These are phyloP conservation scores for Entelurus aequoreus DNA, from an alignment of 2,113 vertebrate genomes.

Conservation along the genomic window DNA sequence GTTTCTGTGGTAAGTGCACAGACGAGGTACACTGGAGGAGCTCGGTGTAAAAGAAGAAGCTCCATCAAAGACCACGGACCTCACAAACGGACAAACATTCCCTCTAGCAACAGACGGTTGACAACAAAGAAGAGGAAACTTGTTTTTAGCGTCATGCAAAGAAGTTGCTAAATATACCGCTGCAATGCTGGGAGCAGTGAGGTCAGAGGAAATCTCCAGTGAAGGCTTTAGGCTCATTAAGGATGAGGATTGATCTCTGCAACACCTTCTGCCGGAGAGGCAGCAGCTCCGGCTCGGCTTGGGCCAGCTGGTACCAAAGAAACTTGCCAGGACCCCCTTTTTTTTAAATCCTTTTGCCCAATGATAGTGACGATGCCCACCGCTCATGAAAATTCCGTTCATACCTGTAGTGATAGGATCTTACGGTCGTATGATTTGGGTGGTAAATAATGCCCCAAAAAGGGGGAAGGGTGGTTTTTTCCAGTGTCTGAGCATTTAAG, in stretches of 20 bases:
- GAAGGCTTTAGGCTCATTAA: conserved; percentile 63
- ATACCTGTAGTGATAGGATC: no score
- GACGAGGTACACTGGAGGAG: no score
- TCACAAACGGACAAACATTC: no score
- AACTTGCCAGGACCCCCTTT: conserved; percentile 7
- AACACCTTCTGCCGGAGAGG: conserved; percentile 47
- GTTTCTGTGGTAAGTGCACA: no score
- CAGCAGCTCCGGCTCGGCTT: conserved; percentile 23
- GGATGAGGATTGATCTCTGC: conserved; percentile 58
- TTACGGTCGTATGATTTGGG: not conserved
- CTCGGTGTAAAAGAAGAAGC: no score
- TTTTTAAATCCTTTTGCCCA: not conserved
- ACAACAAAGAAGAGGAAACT: not conserved
- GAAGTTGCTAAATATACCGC: conserved; percentile 45
- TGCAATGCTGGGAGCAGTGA: conserved; percentile 38
- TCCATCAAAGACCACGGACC: no score
- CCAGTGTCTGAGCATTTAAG: conserved; percentile 40
- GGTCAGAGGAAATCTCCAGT: conserved; percentile 61
- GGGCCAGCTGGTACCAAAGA: conserved; percentile 43
- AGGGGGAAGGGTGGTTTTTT: conserved; percentile 13
- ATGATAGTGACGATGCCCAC: not conserved
- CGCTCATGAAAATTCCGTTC: no score
- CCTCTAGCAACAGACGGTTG: no score
- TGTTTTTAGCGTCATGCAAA: not conserved
- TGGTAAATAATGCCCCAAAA: not conserved